Evolutionary conservation across 2,888 invertebrate species (phyloP), one percentile per base, ranked within the genome.

Genomic region (Junonia oenone): DNA sequence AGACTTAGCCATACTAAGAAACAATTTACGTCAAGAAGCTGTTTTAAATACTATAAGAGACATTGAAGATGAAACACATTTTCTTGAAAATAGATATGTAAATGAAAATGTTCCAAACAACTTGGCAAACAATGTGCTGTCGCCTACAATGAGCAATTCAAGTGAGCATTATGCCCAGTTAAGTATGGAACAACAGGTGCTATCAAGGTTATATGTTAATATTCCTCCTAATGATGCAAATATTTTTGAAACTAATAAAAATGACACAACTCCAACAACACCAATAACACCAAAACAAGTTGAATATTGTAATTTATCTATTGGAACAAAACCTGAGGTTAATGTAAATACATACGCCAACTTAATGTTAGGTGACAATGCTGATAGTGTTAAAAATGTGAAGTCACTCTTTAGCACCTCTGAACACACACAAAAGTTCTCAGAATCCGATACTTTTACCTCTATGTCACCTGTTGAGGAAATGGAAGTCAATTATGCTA

Each of bases 401-500:
- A 81, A 80, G 67, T 71, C 73, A 53, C 67, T 67, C 63, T 76
- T 73, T 38, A 72, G 70, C 45, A 63, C 67, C 13, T 62, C 65
- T 46, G 85, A 85, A 48, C 68, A 77, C 51, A 72, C 73, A 54
- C 83, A 83, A 35, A 88, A 87, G 64, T 78, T 73, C 63, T 87
- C 86, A 2, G 89, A 88, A 64, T 87, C 83, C n/a, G 90, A 89
- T 58, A 84, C 83, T 29, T 81, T 81, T 59, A 73, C 79, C 13
- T 86, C 87, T 13, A 75, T 88, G 76, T 83, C 91, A 45, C 82
- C 84, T 26, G 76, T 85, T 22, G 81, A 85, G 69, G 81, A 85
- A 63, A 61, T 83, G 58, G 80, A 85, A 74, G 81, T 96, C 0
- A 96, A 96, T 78, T 97, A 97, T 83, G 95, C 95, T 4, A 92